These are phyloP conservation scores for Dolichopus griseipennis DNA, from an alignment of 2,888 invertebrate genomes.

Conservation along the genomic window DNA sequence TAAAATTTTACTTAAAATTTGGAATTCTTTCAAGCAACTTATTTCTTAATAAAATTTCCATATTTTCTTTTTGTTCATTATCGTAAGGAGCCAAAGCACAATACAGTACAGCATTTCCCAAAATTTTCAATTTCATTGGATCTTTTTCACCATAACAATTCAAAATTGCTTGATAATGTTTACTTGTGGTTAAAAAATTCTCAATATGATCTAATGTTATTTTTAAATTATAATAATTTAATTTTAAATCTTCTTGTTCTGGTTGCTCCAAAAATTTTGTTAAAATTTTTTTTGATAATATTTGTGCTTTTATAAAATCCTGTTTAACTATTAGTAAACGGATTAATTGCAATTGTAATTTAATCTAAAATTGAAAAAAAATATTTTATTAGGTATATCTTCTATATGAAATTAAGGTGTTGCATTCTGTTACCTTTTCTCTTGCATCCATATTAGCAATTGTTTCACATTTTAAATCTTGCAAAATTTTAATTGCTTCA, in stretches of 20 bases:
- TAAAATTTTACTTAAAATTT: slow-evolving; percentile 42
- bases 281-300: slow-evolving; percentile 92
- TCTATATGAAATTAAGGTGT: no score
- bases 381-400: slow-evolving; percentile 17
- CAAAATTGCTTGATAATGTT: slow-evolving; percentile 82
- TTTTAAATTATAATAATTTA: slow-evolving; percentile 55
- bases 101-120: slow-evolving; percentile 79
- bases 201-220: slow-evolving; percentile 84
- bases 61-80: slow-evolving; percentile 88
- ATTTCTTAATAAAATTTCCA: slow-evolving; percentile 74
- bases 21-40: slow-evolving; percentile 75
- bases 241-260: slow-evolving; percentile 41
- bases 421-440: slow-evolving; percentile 54
- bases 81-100: slow-evolving; percentile 82
- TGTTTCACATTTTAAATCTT: slow-evolving; percentile 79
- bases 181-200: slow-evolving; percentile 78
- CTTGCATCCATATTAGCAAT: slow-evolving; percentile 92
- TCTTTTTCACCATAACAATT: slow-evolving; percentile 61
- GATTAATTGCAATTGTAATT: slow-evolving; percentile 92
- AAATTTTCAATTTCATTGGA: slow-evolving; percentile 53
- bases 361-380: slow-evolving; percentile 52
- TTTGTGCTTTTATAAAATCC: slow-evolving; percentile 87
- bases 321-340: slow-evolving; percentile 81
- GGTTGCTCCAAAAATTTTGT: slow-evolving; percentile 81
- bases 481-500: slow-evolving; percentile 83